Evolutionary conservation across 1,140 invertebrate genomes (phyloP), one percentile per base, ranked within the genome.

Genomic region (Ptiloglossa arizonensis): DNA sequence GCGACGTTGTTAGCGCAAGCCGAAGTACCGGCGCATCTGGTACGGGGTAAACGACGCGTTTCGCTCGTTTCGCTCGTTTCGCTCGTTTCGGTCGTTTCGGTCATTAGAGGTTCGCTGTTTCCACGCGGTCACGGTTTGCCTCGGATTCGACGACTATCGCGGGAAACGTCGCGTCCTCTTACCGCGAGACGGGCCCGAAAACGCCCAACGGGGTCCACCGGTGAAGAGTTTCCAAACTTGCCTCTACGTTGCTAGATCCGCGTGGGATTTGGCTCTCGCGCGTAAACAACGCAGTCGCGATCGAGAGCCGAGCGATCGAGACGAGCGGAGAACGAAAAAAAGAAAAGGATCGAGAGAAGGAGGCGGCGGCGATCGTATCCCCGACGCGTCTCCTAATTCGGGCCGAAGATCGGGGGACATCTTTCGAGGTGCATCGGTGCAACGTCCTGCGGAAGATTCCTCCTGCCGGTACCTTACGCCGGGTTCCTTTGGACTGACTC

Each of bases 401-500:
- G 81, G 22, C 50, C 68, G 74, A 56, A 72, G 72, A 82, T 82
- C 80, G 80, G 67, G 62, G 59, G 77, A 71, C 78, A 68, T 83
- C 67, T 81, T 66, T 77, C 71, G 73, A 13, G 67, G 73, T 19
- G 73, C 66, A 76, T 76, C 73, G 52, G 83, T 82, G 81, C 78
- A 84, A 83, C 67, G 80, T 85, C 79, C 82, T 82, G 83, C 46
- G 60, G 82, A 87, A 73, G 81, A 82, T 76, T 82, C 86, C 81
- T 67, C 52, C 59, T 60, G 64, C 64, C 67, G 81, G 77, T 76
- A 81, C 79, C 75, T 80, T 81, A 60, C 77, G 48, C 78, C 78
- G 81, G 86, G 83, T 87, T 87, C 83, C 81, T 84, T 81, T 69
- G 79, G 60, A 82, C 87, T 88, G 85, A 88, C 87, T 88, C 87